Conservation (phyloP, 2,888 invertebrate species). For the Diogma glabrata region DNA sequence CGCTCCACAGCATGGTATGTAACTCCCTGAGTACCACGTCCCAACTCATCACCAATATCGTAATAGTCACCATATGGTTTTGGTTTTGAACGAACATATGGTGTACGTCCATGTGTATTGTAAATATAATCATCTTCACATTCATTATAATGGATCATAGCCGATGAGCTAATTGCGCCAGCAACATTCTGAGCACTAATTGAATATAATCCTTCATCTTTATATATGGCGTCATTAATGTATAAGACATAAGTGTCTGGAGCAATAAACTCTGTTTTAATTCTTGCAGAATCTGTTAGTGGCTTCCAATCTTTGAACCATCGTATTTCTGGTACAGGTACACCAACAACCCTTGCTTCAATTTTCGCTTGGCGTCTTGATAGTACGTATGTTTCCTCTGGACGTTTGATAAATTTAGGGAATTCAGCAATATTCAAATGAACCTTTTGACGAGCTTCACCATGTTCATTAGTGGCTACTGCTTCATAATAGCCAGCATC, state of each 20-base stretch:
- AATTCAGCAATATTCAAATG: slow-evolving; percentile 81
- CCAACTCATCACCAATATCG: slow-evolving; percentile 83
- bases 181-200: slow-evolving; percentile 89
- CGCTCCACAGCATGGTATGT: slow-evolving; percentile 83
- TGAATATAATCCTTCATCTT: slow-evolving; percentile 89
- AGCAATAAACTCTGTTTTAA: slow-evolving; percentile 74
- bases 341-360: slow-evolving; percentile 72
- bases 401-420: slow-evolving; percentile 77
- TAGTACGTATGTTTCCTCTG: slow-evolving; percentile 72
- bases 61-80: slow-evolving; percentile 69
- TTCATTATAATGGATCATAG: slow-evolving; percentile 76
- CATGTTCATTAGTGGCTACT: slow-evolving; percentile 87
- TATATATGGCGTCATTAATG: slow-evolving; percentile 74
- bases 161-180: slow-evolving; percentile 73
- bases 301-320: slow-evolving; percentile 99
- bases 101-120: slow-evolving; percentile 54
- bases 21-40: slow-evolving; percentile 82
- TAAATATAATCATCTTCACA: slow-evolving; percentile 68
- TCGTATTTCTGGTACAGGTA: slow-evolving; percentile 86
- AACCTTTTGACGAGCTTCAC: slow-evolving; percentile 80
- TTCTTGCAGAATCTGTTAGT: slow-evolving; percentile 71
- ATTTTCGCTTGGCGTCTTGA: slow-evolving; percentile 61
- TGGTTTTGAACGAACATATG: slow-evolving; percentile 59
- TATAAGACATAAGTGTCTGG: slow-evolving; percentile 73
- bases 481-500: slow-evolving; percentile 94